Evolutionary conservation across 1,140 invertebrate genomes (phyloP).

Genomic region (Magallana angulata): DNA sequence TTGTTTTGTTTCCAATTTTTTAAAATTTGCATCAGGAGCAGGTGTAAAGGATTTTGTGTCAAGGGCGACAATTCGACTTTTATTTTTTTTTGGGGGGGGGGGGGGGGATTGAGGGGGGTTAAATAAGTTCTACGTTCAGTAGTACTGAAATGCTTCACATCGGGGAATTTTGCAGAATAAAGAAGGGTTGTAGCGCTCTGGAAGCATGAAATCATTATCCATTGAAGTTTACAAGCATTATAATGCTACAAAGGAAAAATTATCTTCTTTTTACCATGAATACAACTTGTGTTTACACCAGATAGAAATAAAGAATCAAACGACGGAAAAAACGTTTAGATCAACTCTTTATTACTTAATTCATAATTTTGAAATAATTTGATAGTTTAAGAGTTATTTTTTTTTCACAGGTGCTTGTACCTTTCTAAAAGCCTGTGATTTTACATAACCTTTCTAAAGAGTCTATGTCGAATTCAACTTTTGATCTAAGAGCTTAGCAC

Average conservation of each 20-base stretch:
- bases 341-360: slow-evolving; percentile 1
- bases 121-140: no score
- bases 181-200: no score
- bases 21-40: background rate
- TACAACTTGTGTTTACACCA: no score
- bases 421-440: background rate
- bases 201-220: no score
- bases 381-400: background rate
- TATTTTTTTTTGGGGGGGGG: no score
- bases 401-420: background rate
- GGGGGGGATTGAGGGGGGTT: no score
- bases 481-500: slow-evolving; percentile 4
- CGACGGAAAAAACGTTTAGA: background rate
- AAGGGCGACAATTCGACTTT: slow-evolving; percentile 9
- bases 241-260: no score
- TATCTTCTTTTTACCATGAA: no score
- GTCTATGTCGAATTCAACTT: background rate
- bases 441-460: background rate
- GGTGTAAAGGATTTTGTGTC: background rate
- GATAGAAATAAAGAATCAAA: background rate
- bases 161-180: no score
- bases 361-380: slow-evolving; percentile 16
- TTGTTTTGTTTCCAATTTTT: no score
- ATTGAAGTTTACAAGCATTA: no score
- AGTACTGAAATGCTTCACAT: no score